Conservation (phyloP, 1,140 invertebrate genomes). For the Zaprionus capensis region DNA sequence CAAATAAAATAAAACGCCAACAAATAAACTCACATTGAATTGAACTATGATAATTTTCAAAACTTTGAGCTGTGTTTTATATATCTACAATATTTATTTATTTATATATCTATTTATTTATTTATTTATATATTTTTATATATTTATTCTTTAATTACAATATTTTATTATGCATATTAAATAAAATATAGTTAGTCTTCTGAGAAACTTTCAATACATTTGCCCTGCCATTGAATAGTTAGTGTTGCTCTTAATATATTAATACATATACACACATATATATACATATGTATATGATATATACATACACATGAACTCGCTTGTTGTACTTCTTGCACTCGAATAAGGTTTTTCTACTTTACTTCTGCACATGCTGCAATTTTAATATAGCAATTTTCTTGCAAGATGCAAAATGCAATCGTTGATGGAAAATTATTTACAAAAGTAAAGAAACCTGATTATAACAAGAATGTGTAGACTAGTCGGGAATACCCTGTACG, state of each 20-base stretch:
- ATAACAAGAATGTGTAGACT: conserved; percentile 3
- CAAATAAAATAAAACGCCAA: background rate
- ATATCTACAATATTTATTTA: too few species aligned
- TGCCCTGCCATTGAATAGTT: background rate
- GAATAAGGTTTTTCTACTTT: background rate
- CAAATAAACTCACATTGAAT: background rate
- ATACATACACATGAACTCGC: background rate
- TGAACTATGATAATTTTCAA: background rate
- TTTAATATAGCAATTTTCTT: conserved; percentile 60
- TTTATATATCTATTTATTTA: too few species aligned
- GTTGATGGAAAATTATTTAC: conserved; percentile 39
- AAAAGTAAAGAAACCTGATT: conserved; percentile 58
- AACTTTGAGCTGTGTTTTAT: too few species aligned
- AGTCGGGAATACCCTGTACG: background rate
- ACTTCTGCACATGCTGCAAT: conserved; percentile 49
- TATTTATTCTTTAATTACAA: too few species aligned
- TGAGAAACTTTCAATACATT: background rate
- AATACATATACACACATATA: too few species aligned
- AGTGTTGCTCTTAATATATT: background rate
- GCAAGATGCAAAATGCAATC: conserved; percentile 35
- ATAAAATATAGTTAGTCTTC: background rate
- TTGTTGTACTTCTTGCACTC: background rate
- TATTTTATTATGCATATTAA: background rate
- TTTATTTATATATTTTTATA: too few species aligned
- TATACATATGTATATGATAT: background rate